phyloP scores from a whole-genome alignment of 2,113 vertebrate species.

The Electrona antarctica region DNA sequence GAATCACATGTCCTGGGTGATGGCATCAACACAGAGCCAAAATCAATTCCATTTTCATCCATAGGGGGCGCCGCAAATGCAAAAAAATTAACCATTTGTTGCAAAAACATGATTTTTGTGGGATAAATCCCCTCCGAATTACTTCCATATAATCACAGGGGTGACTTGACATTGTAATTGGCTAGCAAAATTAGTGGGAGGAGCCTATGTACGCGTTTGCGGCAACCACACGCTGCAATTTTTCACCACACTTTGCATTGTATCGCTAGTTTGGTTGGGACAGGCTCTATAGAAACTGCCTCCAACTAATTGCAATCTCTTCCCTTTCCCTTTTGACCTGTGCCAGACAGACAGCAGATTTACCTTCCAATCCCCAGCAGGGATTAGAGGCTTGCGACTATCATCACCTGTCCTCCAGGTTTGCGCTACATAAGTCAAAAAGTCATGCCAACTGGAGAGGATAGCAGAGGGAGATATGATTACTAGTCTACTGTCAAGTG shows the following conservation, averaged over 20 bases:
- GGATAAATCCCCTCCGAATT: too few relatives aligned
- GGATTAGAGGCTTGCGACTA: conserved; percentile 60
- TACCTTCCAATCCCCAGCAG: conserved; percentile 55
- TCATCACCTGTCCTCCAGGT: conserved; percentile 60
- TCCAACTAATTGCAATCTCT: conserved; percentile 59
- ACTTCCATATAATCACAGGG: too few relatives aligned
- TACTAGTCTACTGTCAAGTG: conserved; percentile 15
- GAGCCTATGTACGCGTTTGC: conserved; percentile 5
- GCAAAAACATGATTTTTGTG: too few relatives aligned
- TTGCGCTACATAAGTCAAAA: conserved; percentile 39
- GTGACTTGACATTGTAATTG: too few relatives aligned
- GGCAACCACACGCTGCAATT: too few relatives aligned
- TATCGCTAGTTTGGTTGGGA: conserved; percentile 24
- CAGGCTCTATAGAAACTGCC: conserved; percentile 43
- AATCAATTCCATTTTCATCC: too few relatives aligned
- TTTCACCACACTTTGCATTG: too few relatives aligned
- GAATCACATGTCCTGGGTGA: too few relatives aligned
- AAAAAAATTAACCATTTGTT: too few relatives aligned
- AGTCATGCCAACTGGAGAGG: conserved; percentile 51
- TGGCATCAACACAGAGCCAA: too few relatives aligned
- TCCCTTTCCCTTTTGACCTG: conserved; percentile 69
- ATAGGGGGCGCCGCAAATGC: too few relatives aligned
- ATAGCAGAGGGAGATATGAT: conserved; percentile 41
- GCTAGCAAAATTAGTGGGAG: background rate
- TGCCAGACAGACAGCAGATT: conserved; percentile 62